phyloP scores from a whole-genome alignment of 1,140 invertebrate genomes.

The Brachystomella parvula region DNA sequence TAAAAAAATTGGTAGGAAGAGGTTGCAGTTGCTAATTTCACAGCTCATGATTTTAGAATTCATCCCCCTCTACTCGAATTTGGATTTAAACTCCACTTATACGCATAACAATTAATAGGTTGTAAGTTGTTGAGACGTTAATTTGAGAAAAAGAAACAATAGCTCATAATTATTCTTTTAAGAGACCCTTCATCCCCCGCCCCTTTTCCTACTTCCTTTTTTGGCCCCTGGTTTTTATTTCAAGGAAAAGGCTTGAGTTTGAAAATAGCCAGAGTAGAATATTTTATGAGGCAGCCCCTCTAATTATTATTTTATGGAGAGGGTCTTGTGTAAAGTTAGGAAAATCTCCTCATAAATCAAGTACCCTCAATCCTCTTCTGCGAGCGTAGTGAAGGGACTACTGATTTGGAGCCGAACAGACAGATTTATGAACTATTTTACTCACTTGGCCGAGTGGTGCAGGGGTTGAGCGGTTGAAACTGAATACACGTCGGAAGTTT shows the following conservation, averaged over 20 bases:
- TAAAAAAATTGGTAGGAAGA: too few relatives aligned
- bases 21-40: too few relatives aligned
- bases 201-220: background rate
- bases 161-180: background rate
- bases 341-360: background rate
- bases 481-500: conserved; percentile 22
- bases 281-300: too few relatives aligned
- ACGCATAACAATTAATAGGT: too few relatives aligned
- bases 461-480: conserved; percentile 22
- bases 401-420: background rate
- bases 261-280: background rate
- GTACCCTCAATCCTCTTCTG: background rate
- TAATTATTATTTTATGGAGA: background rate
- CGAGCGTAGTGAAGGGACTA: background rate
- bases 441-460: background rate
- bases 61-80: too few relatives aligned
- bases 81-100: too few relatives aligned
- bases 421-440: background rate
- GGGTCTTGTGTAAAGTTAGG: background rate
- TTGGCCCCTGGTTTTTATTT: too few relatives aligned
- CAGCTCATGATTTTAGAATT: too few relatives aligned
- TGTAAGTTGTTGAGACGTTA: too few relatives aligned
- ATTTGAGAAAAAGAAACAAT: background rate
- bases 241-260: background rate
- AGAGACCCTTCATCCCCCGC: background rate